Conservation (phyloP, 2,888 invertebrate genomes). For the Agonopterix subpropinquella region DNA sequence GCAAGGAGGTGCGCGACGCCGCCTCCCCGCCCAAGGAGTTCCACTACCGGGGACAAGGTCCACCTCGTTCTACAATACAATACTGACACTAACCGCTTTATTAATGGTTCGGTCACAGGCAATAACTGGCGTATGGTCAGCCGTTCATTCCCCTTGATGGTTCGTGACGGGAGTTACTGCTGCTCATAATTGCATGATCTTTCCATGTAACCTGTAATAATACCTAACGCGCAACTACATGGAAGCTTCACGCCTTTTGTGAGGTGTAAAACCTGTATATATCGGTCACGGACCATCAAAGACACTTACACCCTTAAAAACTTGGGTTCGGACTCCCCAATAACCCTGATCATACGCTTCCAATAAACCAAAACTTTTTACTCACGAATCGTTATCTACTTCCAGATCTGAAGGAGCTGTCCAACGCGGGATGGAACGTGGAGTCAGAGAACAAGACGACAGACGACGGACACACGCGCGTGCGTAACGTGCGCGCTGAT, state of each 20-base stretch:
- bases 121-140: too few species aligned
- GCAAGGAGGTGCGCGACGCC: slow-evolving; percentile 86
- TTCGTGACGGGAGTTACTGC: too few species aligned
- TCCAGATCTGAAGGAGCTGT: slow-evolving; percentile 65
- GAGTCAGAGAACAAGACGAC: slow-evolving; percentile 77
- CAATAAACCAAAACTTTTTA: too few species aligned
- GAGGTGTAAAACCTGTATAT: slow-evolving; percentile 12
- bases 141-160: too few species aligned
- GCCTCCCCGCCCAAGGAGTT: slow-evolving; percentile 83
- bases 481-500: slow-evolving; percentile 76
- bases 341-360: too few species aligned
- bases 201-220: too few species aligned
- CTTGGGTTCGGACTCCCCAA: too few species aligned
- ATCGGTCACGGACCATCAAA: background rate
- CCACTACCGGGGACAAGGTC: slow-evolving; percentile 67
- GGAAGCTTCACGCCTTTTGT: too few species aligned
- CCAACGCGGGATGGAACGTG: slow-evolving; percentile 80
- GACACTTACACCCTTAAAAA: background rate
- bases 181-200: too few species aligned
- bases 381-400: slow-evolving; percentile 16
- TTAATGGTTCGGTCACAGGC: slow-evolving; percentile 33
- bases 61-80: slow-evolving; percentile 15
- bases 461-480: slow-evolving; percentile 79
- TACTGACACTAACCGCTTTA: slow-evolving; percentile 51
- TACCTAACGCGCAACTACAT: too few species aligned